Evolutionary conservation across 2,888 invertebrate genomes (phyloP).

Genomic region (Ceraclea dissimilis): DNA sequence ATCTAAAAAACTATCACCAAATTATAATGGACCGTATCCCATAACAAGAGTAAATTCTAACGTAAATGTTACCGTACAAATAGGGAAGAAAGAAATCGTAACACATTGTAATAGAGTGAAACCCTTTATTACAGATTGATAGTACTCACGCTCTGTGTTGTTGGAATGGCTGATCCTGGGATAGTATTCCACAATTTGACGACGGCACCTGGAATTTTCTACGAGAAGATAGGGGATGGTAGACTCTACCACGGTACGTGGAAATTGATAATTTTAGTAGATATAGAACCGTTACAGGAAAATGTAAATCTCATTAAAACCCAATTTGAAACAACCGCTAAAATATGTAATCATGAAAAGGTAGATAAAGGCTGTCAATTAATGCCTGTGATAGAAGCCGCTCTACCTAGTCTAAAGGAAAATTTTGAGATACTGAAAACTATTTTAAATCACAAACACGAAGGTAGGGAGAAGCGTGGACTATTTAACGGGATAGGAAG

Average conservation of each 20-base stretch:
- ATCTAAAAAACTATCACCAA: conserved; percentile 1
- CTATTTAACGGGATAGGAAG: background rate
- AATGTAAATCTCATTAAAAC: background rate
- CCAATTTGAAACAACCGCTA: background rate
- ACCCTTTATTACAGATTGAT: background rate
- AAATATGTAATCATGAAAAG: background rate
- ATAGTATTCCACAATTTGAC: background rate
- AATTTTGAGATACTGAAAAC: background rate
- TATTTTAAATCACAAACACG: background rate
- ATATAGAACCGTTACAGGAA: background rate
- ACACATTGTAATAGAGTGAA: background rate
- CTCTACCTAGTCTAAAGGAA: background rate
- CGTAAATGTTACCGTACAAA: background rate
- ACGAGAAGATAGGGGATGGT: background rate
- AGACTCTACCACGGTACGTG: background rate
- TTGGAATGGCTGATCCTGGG: background rate
- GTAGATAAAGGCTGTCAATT: background rate
- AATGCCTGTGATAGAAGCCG: background rate
- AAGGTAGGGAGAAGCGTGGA: background rate
- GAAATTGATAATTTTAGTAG: background rate
- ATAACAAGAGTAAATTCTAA: background rate
- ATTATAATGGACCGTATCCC: background rate
- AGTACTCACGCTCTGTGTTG: background rate
- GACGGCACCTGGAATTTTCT: background rate
- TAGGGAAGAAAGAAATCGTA: background rate